A percentile compares a stretch with the other conserved stretches of the same genome.
phyloP scores from a whole-genome alignment of 2,797 vertebrate genomes.

The Glossophaga mutica region DNA sequence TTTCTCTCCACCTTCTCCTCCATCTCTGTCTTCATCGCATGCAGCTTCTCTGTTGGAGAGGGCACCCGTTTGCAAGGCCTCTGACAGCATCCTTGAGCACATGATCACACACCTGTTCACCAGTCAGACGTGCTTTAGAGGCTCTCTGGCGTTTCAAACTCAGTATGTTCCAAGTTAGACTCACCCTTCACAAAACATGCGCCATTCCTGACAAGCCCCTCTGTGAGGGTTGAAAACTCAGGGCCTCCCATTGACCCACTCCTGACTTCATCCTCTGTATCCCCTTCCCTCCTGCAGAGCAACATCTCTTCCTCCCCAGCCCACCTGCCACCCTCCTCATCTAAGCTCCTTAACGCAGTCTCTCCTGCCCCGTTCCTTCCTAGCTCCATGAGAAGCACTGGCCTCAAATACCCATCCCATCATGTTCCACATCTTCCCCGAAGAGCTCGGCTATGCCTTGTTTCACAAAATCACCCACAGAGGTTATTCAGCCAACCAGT shows the following conservation, averaged over 20 bases:
- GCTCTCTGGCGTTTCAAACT: neutral
- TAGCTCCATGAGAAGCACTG: neutral
- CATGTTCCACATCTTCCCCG: neutral
- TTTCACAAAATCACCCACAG: neutral
- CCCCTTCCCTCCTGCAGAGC: neutral
- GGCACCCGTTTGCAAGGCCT: neutral
- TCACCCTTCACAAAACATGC: neutral
- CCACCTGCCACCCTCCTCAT: neutral
- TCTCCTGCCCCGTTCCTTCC: neutral
- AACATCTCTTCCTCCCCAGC: neutral
- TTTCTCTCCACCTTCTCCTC: neutral
- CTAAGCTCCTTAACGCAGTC: neutral
- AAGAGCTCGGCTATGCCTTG: neutral
- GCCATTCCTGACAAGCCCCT: neutral
- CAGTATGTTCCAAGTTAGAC: neutral
- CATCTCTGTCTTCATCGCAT: neutral
- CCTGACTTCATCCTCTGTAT: neutral
- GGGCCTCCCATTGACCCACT: neutral
- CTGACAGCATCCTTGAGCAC: neutral
- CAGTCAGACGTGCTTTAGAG: neutral
- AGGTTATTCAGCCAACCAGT: neutral
- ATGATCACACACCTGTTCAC: accelerated
- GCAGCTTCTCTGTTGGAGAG: neutral
- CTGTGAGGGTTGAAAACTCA: neutral
- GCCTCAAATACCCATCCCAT: neutral